phyloP scores from a whole-genome alignment of 2,888 invertebrate species.

The Eupithecia tripunctaria region DNA sequence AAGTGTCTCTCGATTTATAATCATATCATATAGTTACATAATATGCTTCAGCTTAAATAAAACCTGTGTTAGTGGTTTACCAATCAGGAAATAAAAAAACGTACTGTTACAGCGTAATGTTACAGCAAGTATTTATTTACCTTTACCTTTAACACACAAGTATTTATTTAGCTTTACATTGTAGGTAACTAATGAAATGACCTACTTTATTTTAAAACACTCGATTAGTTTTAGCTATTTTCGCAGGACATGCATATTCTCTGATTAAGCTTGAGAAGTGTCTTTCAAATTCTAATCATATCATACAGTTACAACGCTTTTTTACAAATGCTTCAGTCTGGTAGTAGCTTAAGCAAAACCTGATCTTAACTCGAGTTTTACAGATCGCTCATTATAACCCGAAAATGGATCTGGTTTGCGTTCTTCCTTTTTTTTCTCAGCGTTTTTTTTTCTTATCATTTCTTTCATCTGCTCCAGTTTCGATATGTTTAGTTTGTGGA shows the following conservation, averaged over 20 bases:
- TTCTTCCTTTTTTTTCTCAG: background rate
- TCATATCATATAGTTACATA: background rate
- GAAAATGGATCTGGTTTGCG: background rate
- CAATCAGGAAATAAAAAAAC: too few relatives aligned
- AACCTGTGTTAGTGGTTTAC: too few relatives aligned
- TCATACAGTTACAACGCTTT: constrained; percentile 1
- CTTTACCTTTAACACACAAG: too few relatives aligned
- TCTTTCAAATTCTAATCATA: background rate
- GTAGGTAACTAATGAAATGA: too few relatives aligned
- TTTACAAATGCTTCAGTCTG: background rate
- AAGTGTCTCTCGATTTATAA: background rate
- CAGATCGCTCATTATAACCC: background rate
- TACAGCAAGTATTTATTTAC: too few relatives aligned
- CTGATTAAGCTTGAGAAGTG: background rate
- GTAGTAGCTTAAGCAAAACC: background rate
- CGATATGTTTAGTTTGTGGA: constrained; percentile 1
- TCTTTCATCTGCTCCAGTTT: constrained; percentile 7
- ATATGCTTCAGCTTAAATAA: background rate
- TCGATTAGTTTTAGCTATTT: background rate
- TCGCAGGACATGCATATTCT: background rate
- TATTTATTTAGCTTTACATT: too few relatives aligned
- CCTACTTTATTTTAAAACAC: too few relatives aligned
- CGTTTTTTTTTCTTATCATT: constrained; percentile 19
- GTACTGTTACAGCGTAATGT: too few relatives aligned
- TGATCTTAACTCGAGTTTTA: background rate